Percentiles rank a stretch among this genome's conserved stretches.
Evolutionary conservation across 2,113 vertebrate species (phyloP).

Genomic region (Hepsetus odoe): DNA sequence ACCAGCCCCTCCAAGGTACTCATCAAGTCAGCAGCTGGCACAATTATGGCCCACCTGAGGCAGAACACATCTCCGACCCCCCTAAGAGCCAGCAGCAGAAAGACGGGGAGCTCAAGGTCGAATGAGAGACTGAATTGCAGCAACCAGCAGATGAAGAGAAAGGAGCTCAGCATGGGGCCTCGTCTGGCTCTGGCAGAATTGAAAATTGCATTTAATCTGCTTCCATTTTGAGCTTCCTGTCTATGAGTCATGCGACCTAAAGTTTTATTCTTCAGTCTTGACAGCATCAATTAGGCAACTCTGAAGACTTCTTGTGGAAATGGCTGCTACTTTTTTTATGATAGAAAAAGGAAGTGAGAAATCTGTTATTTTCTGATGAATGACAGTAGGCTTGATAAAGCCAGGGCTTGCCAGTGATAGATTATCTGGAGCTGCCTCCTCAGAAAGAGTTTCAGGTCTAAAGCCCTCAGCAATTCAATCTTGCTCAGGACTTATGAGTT

Average conservation of each 20-base stretch:
- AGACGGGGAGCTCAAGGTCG: conserved; percentile 48
- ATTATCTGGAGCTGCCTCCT: not conserved
- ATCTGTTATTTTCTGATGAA: conserved; percentile 3
- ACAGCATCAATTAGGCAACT: conserved; percentile 34
- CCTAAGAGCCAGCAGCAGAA: conserved; percentile 30
- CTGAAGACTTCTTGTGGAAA: conserved; percentile 1
- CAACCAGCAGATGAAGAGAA: conserved; percentile 44
- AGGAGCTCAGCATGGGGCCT: conserved; percentile 44
- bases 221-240: conserved; percentile 41
- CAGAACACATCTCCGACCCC: conserved; percentile 40
- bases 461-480: not conserved
- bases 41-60: conserved; percentile 54
- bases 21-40: conserved; percentile 41
- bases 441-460: not conserved
- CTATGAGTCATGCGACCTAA: conserved; percentile 15
- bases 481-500: not conserved
- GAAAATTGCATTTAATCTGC: conserved; percentile 55
- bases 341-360: not conserved
- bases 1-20: conserved; percentile 36
- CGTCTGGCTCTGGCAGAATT: conserved; percentile 45
- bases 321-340: not conserved
- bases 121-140: conserved; percentile 36
- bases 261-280: conserved; percentile 28
- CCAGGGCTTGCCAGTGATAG: not conserved
- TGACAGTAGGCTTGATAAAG: not conserved